These are phyloP conservation scores for Oncorhynchus clarkii DNA, from an alignment of 2,113 vertebrate species.

Conservation along the genomic window DNA sequence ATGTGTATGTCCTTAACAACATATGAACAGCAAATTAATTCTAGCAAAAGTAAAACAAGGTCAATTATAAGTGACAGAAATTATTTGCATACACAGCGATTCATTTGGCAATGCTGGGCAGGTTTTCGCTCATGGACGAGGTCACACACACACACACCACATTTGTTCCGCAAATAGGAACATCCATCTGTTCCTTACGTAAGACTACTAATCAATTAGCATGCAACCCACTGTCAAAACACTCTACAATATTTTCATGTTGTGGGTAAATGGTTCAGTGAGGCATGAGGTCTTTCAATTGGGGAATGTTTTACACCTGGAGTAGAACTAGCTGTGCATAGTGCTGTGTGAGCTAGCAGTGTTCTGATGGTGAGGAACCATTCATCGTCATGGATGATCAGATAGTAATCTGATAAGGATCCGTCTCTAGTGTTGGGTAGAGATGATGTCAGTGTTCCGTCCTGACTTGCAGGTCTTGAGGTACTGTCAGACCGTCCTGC, in stretches of 20 bases:
- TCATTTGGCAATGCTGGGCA: too few species aligned
- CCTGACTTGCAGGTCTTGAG: constrained; percentile 22
- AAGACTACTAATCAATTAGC: neutral
- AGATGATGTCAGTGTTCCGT: constrained; percentile 20
- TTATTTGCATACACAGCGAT: neutral
- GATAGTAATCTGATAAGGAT: neutral
- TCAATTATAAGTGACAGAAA: too few species aligned
- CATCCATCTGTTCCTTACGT: neutral
- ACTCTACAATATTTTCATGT: neutral
- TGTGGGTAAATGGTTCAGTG: constrained; percentile 1
- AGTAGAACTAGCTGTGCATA: neutral
- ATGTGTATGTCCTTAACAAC: too few species aligned
- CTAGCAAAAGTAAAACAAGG: neutral
- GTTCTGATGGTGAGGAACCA: constrained; percentile 1
- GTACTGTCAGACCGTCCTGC: neutral
- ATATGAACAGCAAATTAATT: neutral
- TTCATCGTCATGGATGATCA: neutral
- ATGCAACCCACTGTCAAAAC: constrained; percentile 14
- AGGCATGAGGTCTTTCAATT: neutral
- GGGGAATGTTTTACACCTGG: neutral
- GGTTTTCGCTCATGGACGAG: neutral
- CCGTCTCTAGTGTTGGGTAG: neutral
- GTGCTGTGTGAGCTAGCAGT: neutral
- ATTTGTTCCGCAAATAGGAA: neutral
- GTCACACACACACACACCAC: too few species aligned